Evolutionary conservation across 2,797 vertebrate genomes (phyloP), one percentile per base, ranked within the genome.

Genomic region (Alosa sapidissima): DNA sequence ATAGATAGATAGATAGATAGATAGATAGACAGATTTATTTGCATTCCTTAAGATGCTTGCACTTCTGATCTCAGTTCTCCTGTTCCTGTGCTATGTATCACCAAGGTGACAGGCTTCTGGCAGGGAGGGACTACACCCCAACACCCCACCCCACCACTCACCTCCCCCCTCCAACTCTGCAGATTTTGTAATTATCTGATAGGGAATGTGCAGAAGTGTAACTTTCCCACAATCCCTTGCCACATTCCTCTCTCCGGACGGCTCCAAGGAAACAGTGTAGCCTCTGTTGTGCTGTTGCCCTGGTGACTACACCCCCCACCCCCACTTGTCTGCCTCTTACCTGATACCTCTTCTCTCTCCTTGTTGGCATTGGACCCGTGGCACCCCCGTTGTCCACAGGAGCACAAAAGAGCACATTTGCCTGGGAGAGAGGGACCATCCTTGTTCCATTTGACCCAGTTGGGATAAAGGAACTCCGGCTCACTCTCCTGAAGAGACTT

Each of bases 261-360:
- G 88, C 78, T 86, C 83, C 82, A 82, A 60, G 81, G 28, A 87
- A 87, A 87, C 78, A 87, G 72, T 84, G 82, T 87, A 81, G 84
- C 48, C 75, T 86, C 84, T 88, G 84, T 88, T 85, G 62, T 48
- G 19, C 45, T 28, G 81, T 87, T 89, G 41, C 87, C 83, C 47
- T 14, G 54, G 85, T 48, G 86, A 86, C 62, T 41, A 45, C 72
- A 10, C 21, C 58, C 45, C 47, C 58, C 81, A 5, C 9, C 24
- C 24, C 62, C 81, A 82, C 45, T 28, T 2, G 5, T 78, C 16
- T 8, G 16, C 72, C 41, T 78, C 72, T 62, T 62, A 78, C 72
- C 72, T 78, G 72, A 45, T 47, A 78, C 72, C 41, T 47, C n/a
- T 21, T 62, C 62, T 24, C 5, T 14, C 62, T 28, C 62, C 62